Evolutionary conservation across 1,140 invertebrate genomes (phyloP), one percentile per base, ranked within the genome.

Genomic region (Meloidogyne hapla): DNA sequence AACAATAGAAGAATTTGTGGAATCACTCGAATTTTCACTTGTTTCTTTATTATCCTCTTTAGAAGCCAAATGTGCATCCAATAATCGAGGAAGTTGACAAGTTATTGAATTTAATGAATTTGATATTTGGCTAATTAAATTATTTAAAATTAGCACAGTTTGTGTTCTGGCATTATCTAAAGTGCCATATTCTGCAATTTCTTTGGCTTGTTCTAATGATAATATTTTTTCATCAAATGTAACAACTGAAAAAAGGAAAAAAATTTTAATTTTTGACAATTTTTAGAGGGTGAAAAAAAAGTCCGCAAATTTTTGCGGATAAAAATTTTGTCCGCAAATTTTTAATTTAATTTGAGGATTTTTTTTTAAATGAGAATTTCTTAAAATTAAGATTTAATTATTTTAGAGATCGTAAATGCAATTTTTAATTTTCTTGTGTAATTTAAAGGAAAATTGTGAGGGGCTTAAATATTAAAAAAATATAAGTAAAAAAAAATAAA

Each of bases 161-260:
- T 73, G 48, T 40, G 13, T 4, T 63, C 23, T 21, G 21, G 64
- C 26, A 28, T 40, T 65, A 12, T 40, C 15, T 40, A 64, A 12
- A 4, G 71, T 40, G 18, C 56, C 28, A 28, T 25, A 25, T 38
- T 21, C 33, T 4, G 48, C 2, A 12, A 73, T 63, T 73, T 73
- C 56, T 13, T 23, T 56, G 21, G 56, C 38, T 42, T 56, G 13
- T 23, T 73, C 71, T 5, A 73, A 5, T 12, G 71, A 40, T 40
- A 73, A 73, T 18, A 73, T 65, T 61, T 64, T 33, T 25, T 61
- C 26, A 28, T 73, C 56, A n/a, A 73, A 42, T 25, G n/a, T 61
- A 28, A 73, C 38, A 40, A 64, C 71, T 73, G 28, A 33, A 73
- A 61, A 23, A 61, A 4, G 40, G 1, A 48, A 4, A 13, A 61